Conservation (phyloP, 2,888 invertebrate species). For the Netelia virgata region DNA sequence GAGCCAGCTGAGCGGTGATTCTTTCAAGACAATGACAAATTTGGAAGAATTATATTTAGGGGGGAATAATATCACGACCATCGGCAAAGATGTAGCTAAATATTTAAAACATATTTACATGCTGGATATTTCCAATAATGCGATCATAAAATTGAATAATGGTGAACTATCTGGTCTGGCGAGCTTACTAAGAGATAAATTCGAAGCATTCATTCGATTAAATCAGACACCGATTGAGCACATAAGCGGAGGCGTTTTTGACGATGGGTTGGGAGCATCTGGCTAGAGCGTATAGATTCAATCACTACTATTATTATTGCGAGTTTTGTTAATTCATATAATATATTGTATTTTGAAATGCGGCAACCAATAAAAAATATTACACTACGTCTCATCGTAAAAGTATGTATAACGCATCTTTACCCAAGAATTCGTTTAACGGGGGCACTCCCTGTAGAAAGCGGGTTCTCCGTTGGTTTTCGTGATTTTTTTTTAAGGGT, state of each 20-base stretch:
- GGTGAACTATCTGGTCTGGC: slow-evolving; percentile 76
- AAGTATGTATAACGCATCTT: background rate
- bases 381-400: too few relatives aligned
- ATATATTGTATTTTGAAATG: too few relatives aligned
- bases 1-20: slow-evolving; percentile 45
- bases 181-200: slow-evolving; percentile 9
- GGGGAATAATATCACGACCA: slow-evolving; percentile 34
- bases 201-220: slow-evolving; percentile 40
- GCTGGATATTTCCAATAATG: slow-evolving; percentile 78
- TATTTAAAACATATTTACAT: slow-evolving; percentile 40
- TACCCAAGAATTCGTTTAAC: too few relatives aligned
- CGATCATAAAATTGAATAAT: slow-evolving; percentile 80
- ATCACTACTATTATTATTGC: too few relatives aligned
- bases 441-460: too few relatives aligned
- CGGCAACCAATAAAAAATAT: too few relatives aligned
- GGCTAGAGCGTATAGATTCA: too few relatives aligned
- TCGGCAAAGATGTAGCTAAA: slow-evolving; percentile 48
- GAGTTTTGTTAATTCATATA: too few relatives aligned
- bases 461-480: too few relatives aligned
- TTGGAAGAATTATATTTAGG: slow-evolving; percentile 33
- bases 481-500: too few relatives aligned
- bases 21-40: slow-evolving; percentile 48
- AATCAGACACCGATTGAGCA: slow-evolving; percentile 43
- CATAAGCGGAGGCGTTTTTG: slow-evolving; percentile 66
- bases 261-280: slow-evolving; percentile 33